Conservation (phyloP, 2,888 invertebrate genomes). For the Agonopterix subpropinquella region DNA sequence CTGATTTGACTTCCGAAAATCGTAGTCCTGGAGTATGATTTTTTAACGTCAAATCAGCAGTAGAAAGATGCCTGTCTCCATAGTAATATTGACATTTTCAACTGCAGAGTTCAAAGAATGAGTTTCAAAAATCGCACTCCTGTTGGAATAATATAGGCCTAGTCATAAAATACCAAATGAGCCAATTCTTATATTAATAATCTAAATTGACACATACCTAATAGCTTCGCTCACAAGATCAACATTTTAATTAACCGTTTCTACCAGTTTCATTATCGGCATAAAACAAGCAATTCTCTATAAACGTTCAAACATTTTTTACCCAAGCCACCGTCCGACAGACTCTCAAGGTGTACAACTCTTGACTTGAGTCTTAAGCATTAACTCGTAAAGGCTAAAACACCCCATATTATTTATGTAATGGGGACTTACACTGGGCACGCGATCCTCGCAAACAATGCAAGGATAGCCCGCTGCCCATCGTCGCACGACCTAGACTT, state of each 20-base stretch:
- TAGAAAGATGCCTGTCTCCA: too few relatives aligned
- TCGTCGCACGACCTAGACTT: conserved; percentile 62
- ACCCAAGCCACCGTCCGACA: neutral
- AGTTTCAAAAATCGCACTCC: too few relatives aligned
- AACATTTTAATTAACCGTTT: neutral
- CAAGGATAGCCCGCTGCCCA: conserved; percentile 54
- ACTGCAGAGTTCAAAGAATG: too few relatives aligned
- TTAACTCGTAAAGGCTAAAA: conserved; percentile 15
- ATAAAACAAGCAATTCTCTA: neutral
- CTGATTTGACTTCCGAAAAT: too few relatives aligned
- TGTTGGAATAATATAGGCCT: too few relatives aligned
- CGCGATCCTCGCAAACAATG: conserved; percentile 69
- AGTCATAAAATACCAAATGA: too few relatives aligned
- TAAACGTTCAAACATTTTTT: conserved; percentile 1
- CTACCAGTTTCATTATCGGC: neutral
- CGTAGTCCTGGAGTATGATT: too few relatives aligned
- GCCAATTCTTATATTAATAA: too few relatives aligned
- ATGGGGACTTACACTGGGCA: conserved; percentile 67
- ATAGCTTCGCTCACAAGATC: too few relatives aligned
- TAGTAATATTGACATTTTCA: too few relatives aligned
- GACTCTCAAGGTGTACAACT: conserved; percentile 44
- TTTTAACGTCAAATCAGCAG: too few relatives aligned
- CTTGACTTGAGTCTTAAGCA: conserved; percentile 22
- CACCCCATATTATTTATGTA: conserved; percentile 70
- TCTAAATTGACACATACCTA: too few relatives aligned